Evolutionary conservation across 1,140 invertebrate genomes (phyloP), one percentile per base, ranked within the genome.

Genomic region (Drosophila funebris): DNA sequence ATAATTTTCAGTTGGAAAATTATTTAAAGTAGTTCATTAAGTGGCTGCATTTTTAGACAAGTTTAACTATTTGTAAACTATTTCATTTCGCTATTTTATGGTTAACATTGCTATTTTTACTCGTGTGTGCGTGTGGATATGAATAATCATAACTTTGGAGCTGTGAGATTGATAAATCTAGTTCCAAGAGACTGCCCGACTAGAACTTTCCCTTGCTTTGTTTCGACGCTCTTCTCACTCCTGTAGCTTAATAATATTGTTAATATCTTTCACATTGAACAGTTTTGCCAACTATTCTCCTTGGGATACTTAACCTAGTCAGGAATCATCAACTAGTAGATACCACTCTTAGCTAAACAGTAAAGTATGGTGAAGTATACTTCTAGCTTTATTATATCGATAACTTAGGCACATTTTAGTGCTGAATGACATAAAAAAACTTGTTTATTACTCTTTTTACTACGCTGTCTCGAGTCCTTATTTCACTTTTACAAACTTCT

Each of bases 1-100:
- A 85, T 85, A 78, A 85, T 85, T 87, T 87, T 75, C 82, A 78
- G 64, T 78, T 78, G 82, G 66, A 78, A 78, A 87, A 87, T 87
- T 87, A 87, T 87, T 87, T 87, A 87, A 87, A 88, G 82, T 78
- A 87, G 83, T 88, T 87, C 82, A 87, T 87, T 87, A 87, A 87
- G 74, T 88, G 82, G 69, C 66, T 57, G 71, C 41, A 73, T 69
- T 73, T 73, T 73, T 73, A 61, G 64, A 67, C 70, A 73, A 73
- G 22, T 60, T 62, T 53, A 73, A 73, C 71, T 52, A 73, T 73
- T 69, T 56, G 50, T 33, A 9, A 73, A 73, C 66, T 69, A 73
- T 69, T 73, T 69, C 43, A 37, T 50, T 62, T 46, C 20, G 8
- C 22, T 44, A 39, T 14, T 54, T 14, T 73, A 54, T 24, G 61